These are phyloP conservation scores for Anarhynchus alexandrinus DNA, from an alignment of 2,113 vertebrate genomes.

Conservation along the genomic window DNA sequence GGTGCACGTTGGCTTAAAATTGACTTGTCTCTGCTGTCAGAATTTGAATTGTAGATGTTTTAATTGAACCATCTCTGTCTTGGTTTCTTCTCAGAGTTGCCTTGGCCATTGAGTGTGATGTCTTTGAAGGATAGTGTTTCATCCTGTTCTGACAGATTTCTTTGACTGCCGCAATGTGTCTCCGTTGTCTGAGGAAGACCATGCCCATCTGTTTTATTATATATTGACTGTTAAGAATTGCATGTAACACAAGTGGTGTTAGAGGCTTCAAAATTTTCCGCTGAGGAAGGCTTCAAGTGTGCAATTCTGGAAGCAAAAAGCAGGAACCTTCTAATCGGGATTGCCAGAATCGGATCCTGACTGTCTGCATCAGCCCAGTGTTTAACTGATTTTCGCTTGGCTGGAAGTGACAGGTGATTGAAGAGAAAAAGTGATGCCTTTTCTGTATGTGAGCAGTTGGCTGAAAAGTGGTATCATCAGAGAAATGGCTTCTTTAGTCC, in stretches of 20 bases:
- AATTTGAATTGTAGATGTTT: neutral
- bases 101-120: neutral
- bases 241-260: neutral
- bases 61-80: neutral
- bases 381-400: neutral
- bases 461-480: neutral
- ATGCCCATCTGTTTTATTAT: neutral
- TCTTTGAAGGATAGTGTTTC: neutral
- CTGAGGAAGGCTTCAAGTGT: neutral
- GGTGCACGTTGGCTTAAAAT: neutral
- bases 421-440: neutral
- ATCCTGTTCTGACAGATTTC: neutral
- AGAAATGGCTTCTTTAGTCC: neutral
- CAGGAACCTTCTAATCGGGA: neutral
- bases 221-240: neutral
- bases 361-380: neutral
- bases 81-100: neutral
- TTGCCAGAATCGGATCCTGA: neutral
- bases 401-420: neutral
- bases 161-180: neutral
- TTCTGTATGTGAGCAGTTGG: neutral
- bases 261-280: neutral
- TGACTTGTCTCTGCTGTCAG: neutral
- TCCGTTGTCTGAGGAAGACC: neutral
- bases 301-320: neutral